Percentiles rank a stretch among this genome's conserved stretches.
Conservation (phyloP, 2,113 vertebrate species). For the Fulmarus glacialis region DNA sequence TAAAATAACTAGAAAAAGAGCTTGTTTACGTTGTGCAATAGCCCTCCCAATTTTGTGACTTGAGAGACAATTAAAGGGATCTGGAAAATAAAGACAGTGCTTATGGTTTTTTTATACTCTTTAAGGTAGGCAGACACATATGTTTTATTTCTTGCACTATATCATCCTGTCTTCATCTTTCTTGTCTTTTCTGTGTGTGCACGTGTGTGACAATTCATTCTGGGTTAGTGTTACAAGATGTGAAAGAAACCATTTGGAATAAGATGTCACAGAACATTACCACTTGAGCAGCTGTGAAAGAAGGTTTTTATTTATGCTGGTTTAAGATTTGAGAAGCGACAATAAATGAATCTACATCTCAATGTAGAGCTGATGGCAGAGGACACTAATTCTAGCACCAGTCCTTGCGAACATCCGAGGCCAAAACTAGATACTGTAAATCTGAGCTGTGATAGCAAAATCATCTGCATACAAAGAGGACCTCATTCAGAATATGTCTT, state of each 20-base stretch:
- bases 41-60: neutral
- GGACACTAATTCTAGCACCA: neutral
- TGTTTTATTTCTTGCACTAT: neutral
- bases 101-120: neutral
- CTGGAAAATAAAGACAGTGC: neutral
- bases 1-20: neutral
- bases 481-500: neutral
- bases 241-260: neutral
- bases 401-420: neutral
- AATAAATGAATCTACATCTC: neutral
- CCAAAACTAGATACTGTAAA: neutral
- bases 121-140: neutral
- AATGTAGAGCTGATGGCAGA: neutral
- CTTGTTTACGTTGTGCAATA: neutral
- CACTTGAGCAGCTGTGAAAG: neutral
- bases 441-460: neutral
- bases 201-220: neutral
- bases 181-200: neutral
- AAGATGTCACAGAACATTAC: neutral
- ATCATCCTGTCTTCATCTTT: neutral
- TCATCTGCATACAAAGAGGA: neutral
- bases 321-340: neutral
- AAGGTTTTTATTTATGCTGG: neutral
- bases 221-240: neutral
- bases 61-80: neutral